Evolutionary conservation across 1,140 invertebrate species (phyloP).

Genomic region (Sitodiplosis mosellana): DNA sequence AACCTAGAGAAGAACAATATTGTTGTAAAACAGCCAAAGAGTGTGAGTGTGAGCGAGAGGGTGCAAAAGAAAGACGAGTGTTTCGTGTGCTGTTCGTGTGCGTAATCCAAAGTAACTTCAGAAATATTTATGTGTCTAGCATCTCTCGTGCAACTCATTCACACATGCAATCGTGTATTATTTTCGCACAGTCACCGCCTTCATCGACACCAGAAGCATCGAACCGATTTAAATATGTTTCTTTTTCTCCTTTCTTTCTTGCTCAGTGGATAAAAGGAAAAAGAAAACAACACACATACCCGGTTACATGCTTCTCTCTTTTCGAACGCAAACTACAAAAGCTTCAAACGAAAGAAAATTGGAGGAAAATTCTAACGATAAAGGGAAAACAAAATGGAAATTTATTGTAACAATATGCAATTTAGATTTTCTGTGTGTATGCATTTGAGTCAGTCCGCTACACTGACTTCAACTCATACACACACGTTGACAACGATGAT

Average conservation of each 20-base stretch:
- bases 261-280: constrained; percentile 12
- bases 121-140: too few relatives aligned
- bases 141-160: too few relatives aligned
- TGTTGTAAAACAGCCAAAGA: too few relatives aligned
- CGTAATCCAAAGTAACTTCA: too few relatives aligned
- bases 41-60: too few relatives aligned
- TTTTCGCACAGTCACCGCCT: neutral
- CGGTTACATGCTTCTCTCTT: constrained; percentile 23
- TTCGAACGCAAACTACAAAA: constrained; percentile 9
- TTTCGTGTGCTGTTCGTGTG: too few relatives aligned
- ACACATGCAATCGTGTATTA: too few relatives aligned
- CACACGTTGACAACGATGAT: too few relatives aligned
- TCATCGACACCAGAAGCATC: neutral
- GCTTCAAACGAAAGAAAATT: constrained; percentile 4
- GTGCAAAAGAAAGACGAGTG: too few relatives aligned
- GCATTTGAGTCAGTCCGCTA: neutral
- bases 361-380: constrained; percentile 6
- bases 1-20: too few relatives aligned
- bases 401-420: constrained; percentile 10
- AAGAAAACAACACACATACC: constrained; percentile 11
- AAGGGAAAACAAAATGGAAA: neutral
- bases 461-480: neutral
- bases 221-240: neutral
- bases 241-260: neutral
- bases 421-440: neutral